These are phyloP conservation scores for Andrena cerasifolii DNA, from an alignment of 1,140 invertebrate genomes.

Conservation along the genomic window DNA sequence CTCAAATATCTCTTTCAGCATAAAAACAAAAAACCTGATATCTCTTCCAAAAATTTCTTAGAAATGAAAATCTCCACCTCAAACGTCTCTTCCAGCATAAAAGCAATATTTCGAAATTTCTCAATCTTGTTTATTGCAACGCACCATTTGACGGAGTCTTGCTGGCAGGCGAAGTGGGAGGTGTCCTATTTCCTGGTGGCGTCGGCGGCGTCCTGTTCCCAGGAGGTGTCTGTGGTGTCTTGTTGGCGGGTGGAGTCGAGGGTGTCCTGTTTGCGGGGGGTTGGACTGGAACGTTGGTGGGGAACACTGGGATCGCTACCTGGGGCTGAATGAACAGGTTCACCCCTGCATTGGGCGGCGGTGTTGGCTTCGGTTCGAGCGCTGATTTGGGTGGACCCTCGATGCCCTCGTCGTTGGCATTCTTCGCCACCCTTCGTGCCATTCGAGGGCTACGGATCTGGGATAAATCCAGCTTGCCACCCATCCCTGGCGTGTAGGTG, in stretches of 20 bases:
- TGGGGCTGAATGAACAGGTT: slow-evolving; percentile 84
- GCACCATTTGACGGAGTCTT: not conserved
- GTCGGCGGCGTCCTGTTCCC: slow-evolving; percentile 53
- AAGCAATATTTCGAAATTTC: no score
- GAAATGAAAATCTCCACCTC: no score
- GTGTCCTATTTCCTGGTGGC: slow-evolving; percentile 67
- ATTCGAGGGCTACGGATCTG: slow-evolving; percentile 95
- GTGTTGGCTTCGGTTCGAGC: slow-evolving; percentile 78
- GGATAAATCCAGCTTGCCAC: slow-evolving; percentile 92
- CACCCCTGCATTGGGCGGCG: slow-evolving; percentile 70
- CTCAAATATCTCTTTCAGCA: no score
- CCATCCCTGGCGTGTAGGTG: slow-evolving; percentile 93
- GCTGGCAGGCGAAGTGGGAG: slow-evolving; percentile 45
- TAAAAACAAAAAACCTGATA: no score
- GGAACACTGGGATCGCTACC: slow-evolving; percentile 88
- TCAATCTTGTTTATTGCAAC: no score
- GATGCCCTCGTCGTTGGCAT: slow-evolving; percentile 85
- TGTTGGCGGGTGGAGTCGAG: slow-evolving; percentile 65
- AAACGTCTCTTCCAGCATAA: no score
- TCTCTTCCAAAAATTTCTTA: no score
- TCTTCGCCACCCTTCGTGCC: slow-evolving; percentile 89
- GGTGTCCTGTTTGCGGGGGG: slow-evolving; percentile 71
- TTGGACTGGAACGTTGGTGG: slow-evolving; percentile 83
- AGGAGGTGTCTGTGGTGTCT: slow-evolving; percentile 62
- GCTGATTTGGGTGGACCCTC: slow-evolving; percentile 79